A percentile compares a stretch with the other conserved stretches of the same genome.
phyloP scores from a whole-genome alignment of 1,140 invertebrate genomes.

The Zaprionus gabonicus region DNA sequence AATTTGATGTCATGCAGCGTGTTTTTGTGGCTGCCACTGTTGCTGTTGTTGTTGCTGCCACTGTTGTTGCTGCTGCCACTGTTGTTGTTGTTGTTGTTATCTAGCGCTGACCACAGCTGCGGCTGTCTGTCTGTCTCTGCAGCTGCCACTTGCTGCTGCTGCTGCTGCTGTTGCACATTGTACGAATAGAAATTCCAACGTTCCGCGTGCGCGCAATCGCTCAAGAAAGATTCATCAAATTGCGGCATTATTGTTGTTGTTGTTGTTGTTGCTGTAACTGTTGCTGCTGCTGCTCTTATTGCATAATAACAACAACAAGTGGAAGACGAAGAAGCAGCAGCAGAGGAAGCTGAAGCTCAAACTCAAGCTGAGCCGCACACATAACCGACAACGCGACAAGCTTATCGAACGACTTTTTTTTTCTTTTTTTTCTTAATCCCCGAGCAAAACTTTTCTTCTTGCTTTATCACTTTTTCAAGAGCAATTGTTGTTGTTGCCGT shows the following conservation, averaged over 20 bases:
- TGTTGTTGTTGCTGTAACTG: background rate
- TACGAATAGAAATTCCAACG: constrained; percentile 75
- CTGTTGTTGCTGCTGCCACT: constrained; percentile 18
- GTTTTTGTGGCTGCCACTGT: constrained; percentile 41
- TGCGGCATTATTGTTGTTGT: constrained; percentile 65
- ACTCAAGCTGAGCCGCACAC: background rate
- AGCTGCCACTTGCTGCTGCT: constrained; percentile 30
- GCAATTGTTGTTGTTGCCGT: constrained; percentile 52
- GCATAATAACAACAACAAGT: constrained; percentile 50
- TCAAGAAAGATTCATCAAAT: constrained; percentile 82
- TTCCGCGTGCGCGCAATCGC: constrained; percentile 73
- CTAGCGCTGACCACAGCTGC: constrained; percentile 48
- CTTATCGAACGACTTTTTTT: background rate
- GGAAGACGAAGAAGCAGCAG: background rate
- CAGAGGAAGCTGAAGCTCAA: constrained; percentile 10
- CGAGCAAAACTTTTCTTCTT: constrained; percentile 11
- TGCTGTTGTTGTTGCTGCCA: constrained; percentile 8
- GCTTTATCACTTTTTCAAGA: constrained; percentile 47
- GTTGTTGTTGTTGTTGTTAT: constrained; percentile 55
- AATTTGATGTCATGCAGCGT: constrained; percentile 80
- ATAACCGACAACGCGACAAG: background rate
- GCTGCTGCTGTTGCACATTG: constrained; percentile 55
- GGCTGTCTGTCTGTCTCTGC: background rate
- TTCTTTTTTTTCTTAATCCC: too few species aligned
- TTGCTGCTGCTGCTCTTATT: constrained; percentile 12